Base-by-base conservation (phyloP, 1,140 invertebrate genomes). In the Akabosia matsudoensis region DNA sequence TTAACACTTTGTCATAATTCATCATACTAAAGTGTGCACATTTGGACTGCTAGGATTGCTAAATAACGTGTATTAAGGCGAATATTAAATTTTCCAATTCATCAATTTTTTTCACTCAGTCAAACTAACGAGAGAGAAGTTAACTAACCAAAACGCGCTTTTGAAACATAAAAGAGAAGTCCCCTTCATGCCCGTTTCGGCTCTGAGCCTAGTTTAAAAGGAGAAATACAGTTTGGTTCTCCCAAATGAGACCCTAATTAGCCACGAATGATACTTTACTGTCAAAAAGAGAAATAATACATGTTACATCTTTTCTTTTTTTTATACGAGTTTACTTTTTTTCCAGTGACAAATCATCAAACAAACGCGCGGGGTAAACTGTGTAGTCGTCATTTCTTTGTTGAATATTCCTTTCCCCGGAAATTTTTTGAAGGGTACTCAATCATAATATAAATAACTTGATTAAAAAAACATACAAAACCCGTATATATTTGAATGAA, bases 251-350 rank as follows among this genome's bases (percentile, higher is more conserved):
- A 67, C 61, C 61, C 61, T 67, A 67, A 67, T 67, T 67, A 67
- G 61, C 61, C 61, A 67, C 61, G 61, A 67, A 67, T 67, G 61
- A 67, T 67, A 67, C 61, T 67, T 67, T 67, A 28, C 61, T 67
- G 24, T 67, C 61, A 67, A 7, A 67, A 61, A 24, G 24, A 61
- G 24, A 24, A 22, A 61, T 7, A 45, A 18, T 45, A n/a, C n/a
- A n/a, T n/a, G n/a, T n/a, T n/a, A n/a, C n/a, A n/a, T 56, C 54
- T 16, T 22, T 56, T 3, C 28, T 3, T 67, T n/a, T 67, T 30
- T 61, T 22, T 67, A 2, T 67, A 30, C 28, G 10, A 56, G 24
- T 67, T 31, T 28, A n/a, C n/a, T n/a, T n/a, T n/a, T n/a, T n/a
- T n/a, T n/a, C n/a, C n/a, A n/a, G 30, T 67, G 30, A 67, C 61